These are phyloP conservation scores for Beris chalybata DNA, from an alignment of 2,888 invertebrate genomes.

Conservation along the genomic window DNA sequence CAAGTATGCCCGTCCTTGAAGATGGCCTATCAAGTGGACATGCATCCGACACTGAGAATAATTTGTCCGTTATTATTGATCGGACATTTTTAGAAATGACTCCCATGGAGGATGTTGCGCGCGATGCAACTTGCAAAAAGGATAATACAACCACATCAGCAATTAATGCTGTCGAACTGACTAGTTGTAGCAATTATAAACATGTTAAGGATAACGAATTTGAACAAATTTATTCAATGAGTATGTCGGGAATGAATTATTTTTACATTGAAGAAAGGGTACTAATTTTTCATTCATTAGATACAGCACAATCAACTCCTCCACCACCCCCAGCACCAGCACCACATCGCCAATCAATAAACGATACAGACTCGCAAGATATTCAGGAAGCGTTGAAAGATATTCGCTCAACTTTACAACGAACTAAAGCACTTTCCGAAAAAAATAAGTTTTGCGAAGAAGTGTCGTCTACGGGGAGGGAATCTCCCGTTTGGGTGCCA, in stretches of 20 bases:
- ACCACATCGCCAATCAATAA: constrained; percentile 63
- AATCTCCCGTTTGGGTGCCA: constrained; percentile 56
- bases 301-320: constrained; percentile 57
- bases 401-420: constrained; percentile 75
- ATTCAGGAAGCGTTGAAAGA: constrained; percentile 74
- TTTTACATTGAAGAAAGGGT: constrained; percentile 2
- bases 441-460: constrained; percentile 53
- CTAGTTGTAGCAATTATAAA: constrained; percentile 35
- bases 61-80: constrained; percentile 54
- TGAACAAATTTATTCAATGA: constrained; percentile 50
- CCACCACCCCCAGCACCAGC: constrained; percentile 71
- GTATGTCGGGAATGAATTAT: constrained; percentile 38
- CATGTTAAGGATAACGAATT: constrained; percentile 42
- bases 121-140: neutral
- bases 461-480: constrained; percentile 49
- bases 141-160: constrained; percentile 20
- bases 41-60: constrained; percentile 89
- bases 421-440: constrained; percentile 54
- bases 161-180: constrained; percentile 34
- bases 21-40: constrained; percentile 94
- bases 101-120: constrained; percentile 35
- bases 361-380: constrained; percentile 64
- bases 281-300: neutral
- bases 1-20: constrained; percentile 88
- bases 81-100: constrained; percentile 41